Conservation (phyloP, 2,888 invertebrate species). For the Ormyrus thymus region DNA sequence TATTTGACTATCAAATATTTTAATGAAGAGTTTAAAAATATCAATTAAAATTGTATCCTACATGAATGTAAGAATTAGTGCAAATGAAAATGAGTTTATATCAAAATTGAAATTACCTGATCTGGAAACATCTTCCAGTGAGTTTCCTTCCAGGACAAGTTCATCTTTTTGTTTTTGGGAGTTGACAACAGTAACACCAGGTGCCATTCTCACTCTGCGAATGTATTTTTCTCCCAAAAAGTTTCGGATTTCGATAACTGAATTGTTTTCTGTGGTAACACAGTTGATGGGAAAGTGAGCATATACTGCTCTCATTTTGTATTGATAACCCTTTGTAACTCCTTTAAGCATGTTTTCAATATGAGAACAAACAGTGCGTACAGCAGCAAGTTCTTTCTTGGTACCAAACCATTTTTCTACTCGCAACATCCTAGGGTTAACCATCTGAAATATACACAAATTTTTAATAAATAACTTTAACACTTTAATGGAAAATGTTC, state of each 20-base stretch:
- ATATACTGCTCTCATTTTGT: constrained; percentile 99
- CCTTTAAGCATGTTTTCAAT: constrained; percentile 99
- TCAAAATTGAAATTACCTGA: constrained; percentile 78
- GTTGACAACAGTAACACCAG: constrained; percentile 94
- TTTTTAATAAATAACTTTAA: too few species aligned
- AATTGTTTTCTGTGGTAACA: constrained; percentile 92
- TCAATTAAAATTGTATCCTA: too few species aligned
- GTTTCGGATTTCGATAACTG: constrained; percentile 96
- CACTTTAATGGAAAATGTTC: not conserved
- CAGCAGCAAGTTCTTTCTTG: constrained; percentile 98
- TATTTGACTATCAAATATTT: too few species aligned
- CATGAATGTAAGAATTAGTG: too few species aligned
- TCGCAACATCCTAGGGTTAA: constrained; percentile 83
- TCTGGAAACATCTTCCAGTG: constrained; percentile 96
- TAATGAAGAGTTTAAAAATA: too few species aligned
- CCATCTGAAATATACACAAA: constrained; percentile 77
- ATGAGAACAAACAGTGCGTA: constrained; percentile 98
- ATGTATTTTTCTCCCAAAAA: constrained; percentile 99
- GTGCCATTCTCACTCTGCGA: constrained; percentile 94
- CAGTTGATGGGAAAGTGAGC: constrained; percentile 99
- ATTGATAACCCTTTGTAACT: constrained; percentile 94
- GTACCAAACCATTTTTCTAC: constrained; percentile 99
- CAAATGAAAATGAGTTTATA: too few species aligned
- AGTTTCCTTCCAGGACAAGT: constrained; percentile 95
- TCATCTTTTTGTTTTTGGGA: constrained; percentile 98